Conservation (phyloP, 2,888 invertebrate genomes). For the Abscondita cerata region DNA sequence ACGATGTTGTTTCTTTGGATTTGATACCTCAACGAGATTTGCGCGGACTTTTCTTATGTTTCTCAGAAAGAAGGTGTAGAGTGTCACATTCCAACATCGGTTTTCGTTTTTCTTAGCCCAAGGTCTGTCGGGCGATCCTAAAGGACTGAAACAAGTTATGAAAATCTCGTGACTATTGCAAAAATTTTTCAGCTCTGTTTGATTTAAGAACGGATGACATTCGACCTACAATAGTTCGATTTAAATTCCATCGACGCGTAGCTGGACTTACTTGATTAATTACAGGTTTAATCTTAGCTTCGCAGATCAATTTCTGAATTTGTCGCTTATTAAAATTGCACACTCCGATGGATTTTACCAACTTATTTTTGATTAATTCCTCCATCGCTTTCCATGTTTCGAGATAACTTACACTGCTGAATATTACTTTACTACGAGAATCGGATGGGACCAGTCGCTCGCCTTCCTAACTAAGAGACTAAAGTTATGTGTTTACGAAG, state of each 20-base stretch:
- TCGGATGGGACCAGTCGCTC: constrained; percentile 68
- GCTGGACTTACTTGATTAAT: constrained; percentile 61
- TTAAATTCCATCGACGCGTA: not conserved
- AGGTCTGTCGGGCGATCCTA: constrained; percentile 13
- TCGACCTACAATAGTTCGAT: constrained; percentile 8
- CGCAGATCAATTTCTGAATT: constrained; percentile 70
- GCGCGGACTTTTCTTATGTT: constrained; percentile 71
- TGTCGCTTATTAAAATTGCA: constrained; percentile 87
- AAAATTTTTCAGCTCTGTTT: not conserved
- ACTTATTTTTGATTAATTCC: constrained; percentile 69
- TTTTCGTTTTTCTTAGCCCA: constrained; percentile 61
- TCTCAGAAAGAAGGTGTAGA: constrained; percentile 64
- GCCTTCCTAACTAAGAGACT: constrained; percentile 63
- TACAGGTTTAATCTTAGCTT: constrained; percentile 70
- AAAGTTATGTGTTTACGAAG: not conserved
- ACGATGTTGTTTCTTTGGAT: constrained; percentile 72
- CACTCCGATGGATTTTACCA: constrained; percentile 79
- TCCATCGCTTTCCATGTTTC: constrained; percentile 85
- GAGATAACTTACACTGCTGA: constrained; percentile 72
- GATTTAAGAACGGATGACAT: constrained; percentile 22
- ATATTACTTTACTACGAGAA: constrained; percentile 62
- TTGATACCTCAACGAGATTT: constrained; percentile 68
- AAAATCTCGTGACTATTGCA: constrained; percentile 3
- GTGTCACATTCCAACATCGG: constrained; percentile 74
- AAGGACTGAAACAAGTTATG: constrained; percentile 14